A percentile compares a stretch with the other conserved stretches of the same genome.
Evolutionary conservation across 2,113 vertebrate genomes (phyloP).

Genomic region (Barnardius zonarius): DNA sequence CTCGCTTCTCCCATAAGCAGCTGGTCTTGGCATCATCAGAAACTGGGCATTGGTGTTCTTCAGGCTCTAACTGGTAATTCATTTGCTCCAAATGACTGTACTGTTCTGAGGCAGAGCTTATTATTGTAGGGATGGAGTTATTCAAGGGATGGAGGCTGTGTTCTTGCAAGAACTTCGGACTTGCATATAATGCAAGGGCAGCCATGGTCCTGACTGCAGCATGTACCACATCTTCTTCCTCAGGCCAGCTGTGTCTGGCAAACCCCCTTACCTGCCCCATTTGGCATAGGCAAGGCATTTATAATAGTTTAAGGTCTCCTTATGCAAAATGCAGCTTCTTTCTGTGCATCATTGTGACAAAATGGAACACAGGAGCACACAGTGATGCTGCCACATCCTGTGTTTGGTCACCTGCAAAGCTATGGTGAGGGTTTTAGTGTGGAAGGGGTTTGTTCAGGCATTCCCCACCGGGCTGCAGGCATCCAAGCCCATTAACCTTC

Average conservation of each 20-base stretch:
- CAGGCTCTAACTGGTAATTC: not conserved
- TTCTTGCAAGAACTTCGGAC: not conserved
- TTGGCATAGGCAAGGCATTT: not conserved
- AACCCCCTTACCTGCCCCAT: not conserved
- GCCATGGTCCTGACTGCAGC: not conserved
- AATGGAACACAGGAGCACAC: not conserved
- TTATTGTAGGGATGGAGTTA: too few species aligned
- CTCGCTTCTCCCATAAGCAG: not conserved
- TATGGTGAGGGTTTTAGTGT: not conserved
- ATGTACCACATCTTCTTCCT: not conserved
- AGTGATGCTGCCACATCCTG: not conserved
- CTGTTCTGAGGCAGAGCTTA: not conserved
- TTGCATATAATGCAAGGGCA: fast-evolving
- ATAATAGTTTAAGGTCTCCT: not conserved
- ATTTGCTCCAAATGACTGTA: not conserved
- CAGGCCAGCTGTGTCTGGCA: not conserved
- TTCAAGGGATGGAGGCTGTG: not conserved
- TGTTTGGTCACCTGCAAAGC: not conserved
- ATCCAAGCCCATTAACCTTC: not conserved
- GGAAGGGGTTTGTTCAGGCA: not conserved
- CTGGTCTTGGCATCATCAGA: not conserved
- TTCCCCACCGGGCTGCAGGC: not conserved
- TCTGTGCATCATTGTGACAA: not conserved
- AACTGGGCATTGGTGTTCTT: not conserved
- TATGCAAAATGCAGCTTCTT: not conserved